These are phyloP conservation scores for Copidosoma aretas DNA, from an alignment of 2,888 invertebrate genomes.

Conservation along the genomic window DNA sequence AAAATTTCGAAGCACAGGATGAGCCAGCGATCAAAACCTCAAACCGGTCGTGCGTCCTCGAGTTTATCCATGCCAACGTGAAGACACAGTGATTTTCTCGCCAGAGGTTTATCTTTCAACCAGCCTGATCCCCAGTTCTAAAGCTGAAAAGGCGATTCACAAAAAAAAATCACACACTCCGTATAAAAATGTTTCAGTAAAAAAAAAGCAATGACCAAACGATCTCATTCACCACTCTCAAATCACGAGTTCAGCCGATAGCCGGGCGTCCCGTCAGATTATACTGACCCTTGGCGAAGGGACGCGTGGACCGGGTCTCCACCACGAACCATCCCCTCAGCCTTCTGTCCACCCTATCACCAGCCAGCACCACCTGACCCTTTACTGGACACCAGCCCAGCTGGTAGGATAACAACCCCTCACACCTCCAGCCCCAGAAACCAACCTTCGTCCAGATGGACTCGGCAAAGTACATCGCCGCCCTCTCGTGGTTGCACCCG, in stretches of 20 bases:
- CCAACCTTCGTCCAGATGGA: conserved; percentile 69
- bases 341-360: conserved; percentile 50
- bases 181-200: too few relatives aligned
- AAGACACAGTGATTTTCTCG: too few relatives aligned
- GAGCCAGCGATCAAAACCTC: too few relatives aligned
- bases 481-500: conserved; percentile 71
- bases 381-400: conserved; percentile 68
- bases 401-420: conserved; percentile 67
- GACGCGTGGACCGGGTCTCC: conserved; percentile 66
- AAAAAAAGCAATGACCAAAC: too few relatives aligned
- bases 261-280: conserved; percentile 54
- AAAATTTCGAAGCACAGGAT: too few relatives aligned
- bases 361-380: conserved; percentile 54
- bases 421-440: conserved; percentile 74
- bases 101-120: too few relatives aligned
- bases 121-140: too few relatives aligned
- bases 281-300: conserved; percentile 67
- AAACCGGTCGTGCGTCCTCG: too few relatives aligned
- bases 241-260: conserved; percentile 9
- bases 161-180: too few relatives aligned
- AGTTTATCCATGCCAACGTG: too few relatives aligned
- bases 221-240: too few relatives aligned
- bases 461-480: conserved; percentile 71
- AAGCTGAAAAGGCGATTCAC: too few relatives aligned
- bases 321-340: conserved; percentile 66